phyloP scores from a whole-genome alignment of 2,888 invertebrate species.

The Dasysyrphus albostriatus region DNA sequence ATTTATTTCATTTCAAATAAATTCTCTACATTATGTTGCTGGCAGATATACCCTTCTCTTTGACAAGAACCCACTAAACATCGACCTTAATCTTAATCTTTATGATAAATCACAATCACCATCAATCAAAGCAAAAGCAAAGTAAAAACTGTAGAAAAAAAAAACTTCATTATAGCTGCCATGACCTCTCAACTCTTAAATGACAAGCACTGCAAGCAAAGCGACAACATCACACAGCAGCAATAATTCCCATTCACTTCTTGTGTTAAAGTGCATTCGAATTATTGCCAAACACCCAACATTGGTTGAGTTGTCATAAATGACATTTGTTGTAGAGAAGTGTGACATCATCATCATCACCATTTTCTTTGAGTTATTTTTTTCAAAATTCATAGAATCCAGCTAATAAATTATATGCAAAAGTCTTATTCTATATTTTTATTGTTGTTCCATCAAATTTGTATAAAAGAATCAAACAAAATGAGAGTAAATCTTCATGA shows the following conservation, averaged over 20 bases:
- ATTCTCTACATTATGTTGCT: background rate
- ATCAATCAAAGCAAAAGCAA: constrained; percentile 65
- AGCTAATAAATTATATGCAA: constrained; percentile 25
- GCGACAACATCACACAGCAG: constrained; percentile 27
- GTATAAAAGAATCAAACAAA: background rate
- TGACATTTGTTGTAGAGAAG: constrained; percentile 29
- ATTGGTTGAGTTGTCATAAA: constrained; percentile 21
- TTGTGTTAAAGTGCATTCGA: constrained; percentile 53
- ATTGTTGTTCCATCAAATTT: constrained; percentile 4
- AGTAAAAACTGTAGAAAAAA: background rate
- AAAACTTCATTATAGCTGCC: constrained; percentile 28
- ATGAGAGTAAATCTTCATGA: constrained; percentile 10
- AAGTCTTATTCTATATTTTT: constrained; percentile 18
- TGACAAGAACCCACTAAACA: constrained; percentile 14
- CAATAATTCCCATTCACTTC: constrained; percentile 56
- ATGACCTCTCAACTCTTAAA: constrained; percentile 48
- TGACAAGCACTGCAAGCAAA: constrained; percentile 50
- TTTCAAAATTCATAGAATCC: constrained; percentile 37
- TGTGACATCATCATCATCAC: constrained; percentile 52
- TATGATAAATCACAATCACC: constrained; percentile 66
- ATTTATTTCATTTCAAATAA: background rate
- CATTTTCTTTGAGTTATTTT: constrained; percentile 1
- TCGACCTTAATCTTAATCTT: constrained; percentile 50
- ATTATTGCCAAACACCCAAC: constrained; percentile 57
- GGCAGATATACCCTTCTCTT: constrained; percentile 2